phyloP scores from a whole-genome alignment of 1,140 invertebrate genomes.

The Penaeus japonicus region DNA sequence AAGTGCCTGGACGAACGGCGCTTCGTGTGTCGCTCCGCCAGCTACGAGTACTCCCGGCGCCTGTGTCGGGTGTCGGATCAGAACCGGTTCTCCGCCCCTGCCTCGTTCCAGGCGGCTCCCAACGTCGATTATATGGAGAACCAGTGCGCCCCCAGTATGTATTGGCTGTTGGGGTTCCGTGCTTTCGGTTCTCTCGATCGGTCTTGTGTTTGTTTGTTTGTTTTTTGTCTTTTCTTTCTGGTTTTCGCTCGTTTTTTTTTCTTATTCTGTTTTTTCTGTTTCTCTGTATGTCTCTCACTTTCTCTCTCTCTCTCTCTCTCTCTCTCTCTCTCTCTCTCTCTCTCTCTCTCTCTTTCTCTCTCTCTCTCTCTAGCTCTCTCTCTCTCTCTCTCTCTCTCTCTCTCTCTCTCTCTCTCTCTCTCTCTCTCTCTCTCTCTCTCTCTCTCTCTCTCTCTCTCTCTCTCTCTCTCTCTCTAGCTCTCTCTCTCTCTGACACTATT shows the following conservation, averaged over 20 bases:
- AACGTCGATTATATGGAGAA: constrained; percentile 69
- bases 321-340: background rate
- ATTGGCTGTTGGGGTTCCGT: background rate
- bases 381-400: no score
- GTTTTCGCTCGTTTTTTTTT: background rate
- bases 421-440: no score
- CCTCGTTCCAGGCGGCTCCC: constrained; percentile 62
- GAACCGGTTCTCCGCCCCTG: constrained; percentile 63
- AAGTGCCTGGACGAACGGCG: constrained; percentile 65
- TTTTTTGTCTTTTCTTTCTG: background rate
- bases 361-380: no score
- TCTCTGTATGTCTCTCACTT: no score
- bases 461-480: no score
- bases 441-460: no score
- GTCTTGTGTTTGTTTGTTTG: no score
- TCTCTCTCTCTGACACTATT: no score
- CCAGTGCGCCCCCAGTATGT: constrained; percentile 66
- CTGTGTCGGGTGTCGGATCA: constrained; percentile 67
- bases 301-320: background rate
- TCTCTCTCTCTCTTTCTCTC: background rate
- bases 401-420: no score
- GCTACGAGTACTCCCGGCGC: constrained; percentile 64
- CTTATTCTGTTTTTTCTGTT: no score
- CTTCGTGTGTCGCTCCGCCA: constrained; percentile 66
- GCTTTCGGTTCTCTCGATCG: background rate